phyloP scores from a whole-genome alignment of 2,797 vertebrate species.

The Microchirus variegatus region DNA sequence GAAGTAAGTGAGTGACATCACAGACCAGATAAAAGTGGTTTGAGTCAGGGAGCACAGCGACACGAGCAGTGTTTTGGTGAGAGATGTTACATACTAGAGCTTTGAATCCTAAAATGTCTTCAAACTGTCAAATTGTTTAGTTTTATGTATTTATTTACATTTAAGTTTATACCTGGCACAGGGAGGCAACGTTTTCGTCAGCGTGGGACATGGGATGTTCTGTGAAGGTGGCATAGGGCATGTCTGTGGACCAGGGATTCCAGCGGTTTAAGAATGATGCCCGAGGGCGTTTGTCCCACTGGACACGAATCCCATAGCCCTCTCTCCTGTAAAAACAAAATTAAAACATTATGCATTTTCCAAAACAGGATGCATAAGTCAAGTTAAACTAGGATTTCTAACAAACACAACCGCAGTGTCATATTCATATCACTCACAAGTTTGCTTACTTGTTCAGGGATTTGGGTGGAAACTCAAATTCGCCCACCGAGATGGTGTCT shows the following conservation, averaged over 20 bases:
- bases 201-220: slow-evolving; percentile 92
- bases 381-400: no score
- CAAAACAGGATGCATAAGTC: no score
- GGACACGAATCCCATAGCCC: slow-evolving; percentile 89
- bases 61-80: no score
- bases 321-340: slow-evolving; percentile 82
- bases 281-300: slow-evolving; percentile 93
- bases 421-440: neutral
- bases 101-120: neutral
- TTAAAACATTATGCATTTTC: neutral
- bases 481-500: slow-evolving; percentile 92
- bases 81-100: neutral
- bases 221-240: slow-evolving; percentile 93
- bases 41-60: no score
- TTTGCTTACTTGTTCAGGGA: slow-evolving; percentile 92
- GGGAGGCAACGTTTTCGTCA: slow-evolving; percentile 90
- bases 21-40: no score
- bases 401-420: neutral
- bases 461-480: slow-evolving; percentile 93
- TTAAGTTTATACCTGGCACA: slow-evolving; percentile 88
- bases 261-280: slow-evolving; percentile 93
- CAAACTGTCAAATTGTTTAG: neutral
- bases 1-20: no score
- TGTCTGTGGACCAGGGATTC: slow-evolving; percentile 96
- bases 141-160: neutral